phyloP scores from a whole-genome alignment of 30 jellyfish, hydroid and myxozoan species.

The Hydra vulgaris region DNA sequence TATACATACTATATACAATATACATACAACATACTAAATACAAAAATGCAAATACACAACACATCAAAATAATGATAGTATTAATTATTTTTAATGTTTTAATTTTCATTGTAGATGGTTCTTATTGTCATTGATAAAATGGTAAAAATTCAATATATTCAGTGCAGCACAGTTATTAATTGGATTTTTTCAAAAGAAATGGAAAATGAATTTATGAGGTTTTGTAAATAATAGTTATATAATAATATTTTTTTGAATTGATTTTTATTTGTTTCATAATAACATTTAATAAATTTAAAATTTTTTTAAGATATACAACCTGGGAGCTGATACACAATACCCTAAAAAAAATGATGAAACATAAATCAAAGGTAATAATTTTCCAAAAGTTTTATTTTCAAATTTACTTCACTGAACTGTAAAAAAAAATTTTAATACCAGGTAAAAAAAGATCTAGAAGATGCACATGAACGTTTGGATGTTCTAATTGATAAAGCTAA shows the following conservation, averaged over 20 bases:
- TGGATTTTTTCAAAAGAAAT: constrained; percentile 85
- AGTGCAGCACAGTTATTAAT: constrained; percentile 82
- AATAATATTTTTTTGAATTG: too few relatives aligned
- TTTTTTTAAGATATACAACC: constrained; percentile 49
- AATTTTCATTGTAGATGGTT: too few relatives aligned
- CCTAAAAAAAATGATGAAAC: constrained; percentile 76
- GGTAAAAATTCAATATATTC: constrained; percentile 70
- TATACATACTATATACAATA: too few relatives aligned
- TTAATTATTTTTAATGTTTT: too few relatives aligned
- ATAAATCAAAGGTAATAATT: constrained; percentile 51
- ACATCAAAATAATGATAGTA: too few relatives aligned
- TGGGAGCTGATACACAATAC: constrained; percentile 90
- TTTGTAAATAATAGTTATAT: too few relatives aligned
- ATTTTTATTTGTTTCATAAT: not conserved
- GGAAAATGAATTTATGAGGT: constrained; percentile 72
- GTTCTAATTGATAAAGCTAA: constrained; percentile 57
- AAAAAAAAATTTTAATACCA: not conserved
- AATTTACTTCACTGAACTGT: not conserved
- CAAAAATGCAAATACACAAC: too few relatives aligned
- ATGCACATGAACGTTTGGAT: constrained; percentile 66
- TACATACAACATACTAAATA: too few relatives aligned
- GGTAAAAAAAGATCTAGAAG: constrained; percentile 66
- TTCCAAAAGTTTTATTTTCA: not conserved
- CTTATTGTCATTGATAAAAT: constrained; percentile 81
- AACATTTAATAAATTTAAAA: not conserved